A percentile compares a stretch with the other conserved stretches of the same genome.
These are phyloP conservation scores for Serripes groenlandicus DNA, from an alignment of 2,888 invertebrate genomes.

Conservation along the genomic window DNA sequence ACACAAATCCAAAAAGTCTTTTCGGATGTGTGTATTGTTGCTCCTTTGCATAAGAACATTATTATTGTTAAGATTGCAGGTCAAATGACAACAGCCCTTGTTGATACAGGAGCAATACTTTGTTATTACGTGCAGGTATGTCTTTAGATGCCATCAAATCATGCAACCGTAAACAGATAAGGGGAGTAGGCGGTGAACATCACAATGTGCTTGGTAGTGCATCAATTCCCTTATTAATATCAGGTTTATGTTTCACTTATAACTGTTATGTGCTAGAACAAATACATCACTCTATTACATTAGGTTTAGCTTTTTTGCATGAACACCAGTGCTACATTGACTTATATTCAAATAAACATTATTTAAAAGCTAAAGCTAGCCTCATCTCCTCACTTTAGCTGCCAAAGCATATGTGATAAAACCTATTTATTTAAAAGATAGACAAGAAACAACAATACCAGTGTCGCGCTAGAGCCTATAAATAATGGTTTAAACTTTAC, in stretches of 20 bases:
- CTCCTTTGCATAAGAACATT: conserved; percentile 25
- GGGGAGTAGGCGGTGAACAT: conserved; percentile 15
- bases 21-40: background rate
- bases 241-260: conserved; percentile 12
- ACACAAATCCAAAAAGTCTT: background rate
- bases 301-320: conserved; percentile 13
- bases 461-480: background rate
- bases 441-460: background rate
- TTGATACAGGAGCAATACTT: conserved; percentile 30
- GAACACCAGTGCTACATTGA: background rate
- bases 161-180: no score
- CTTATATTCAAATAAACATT: background rate
- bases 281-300: conserved; percentile 10
- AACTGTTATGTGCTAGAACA: conserved; percentile 11
- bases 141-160: no score
- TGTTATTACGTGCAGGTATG: no score
- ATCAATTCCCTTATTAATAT: background rate
- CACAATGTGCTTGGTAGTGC: conserved; percentile 20
- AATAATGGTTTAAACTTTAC: background rate
- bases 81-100: conserved; percentile 9
- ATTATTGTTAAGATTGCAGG: background rate
- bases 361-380: background rate
- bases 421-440: background rate
- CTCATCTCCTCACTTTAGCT: background rate
- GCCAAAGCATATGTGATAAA: background rate